These are phyloP conservation scores for Lepidurus arcticus DNA, from an alignment of 1,140 invertebrate species.

Conservation along the genomic window DNA sequence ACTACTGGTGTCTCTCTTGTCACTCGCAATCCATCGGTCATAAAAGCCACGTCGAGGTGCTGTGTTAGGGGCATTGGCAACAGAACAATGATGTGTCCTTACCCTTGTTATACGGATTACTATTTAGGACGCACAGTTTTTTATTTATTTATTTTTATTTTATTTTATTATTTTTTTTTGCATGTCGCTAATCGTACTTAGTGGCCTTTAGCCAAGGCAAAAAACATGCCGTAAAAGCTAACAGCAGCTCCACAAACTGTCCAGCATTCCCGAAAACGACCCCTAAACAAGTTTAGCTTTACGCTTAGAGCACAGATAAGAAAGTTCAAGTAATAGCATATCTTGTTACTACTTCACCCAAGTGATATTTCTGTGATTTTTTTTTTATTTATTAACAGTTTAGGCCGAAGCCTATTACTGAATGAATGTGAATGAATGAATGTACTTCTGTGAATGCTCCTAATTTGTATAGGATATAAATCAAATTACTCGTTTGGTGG, in stretches of 20 bases:
- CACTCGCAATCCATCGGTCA: neutral
- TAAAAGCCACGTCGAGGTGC: constrained; percentile 2
- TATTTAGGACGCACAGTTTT: neutral
- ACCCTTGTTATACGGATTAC: neutral
- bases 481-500: no score
- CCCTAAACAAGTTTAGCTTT: neutral
- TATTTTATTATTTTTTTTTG: neutral
- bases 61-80: neutral
- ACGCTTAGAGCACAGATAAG: no score
- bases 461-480: no score
- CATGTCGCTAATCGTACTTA: neutral
- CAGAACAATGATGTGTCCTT: neutral
- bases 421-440: no score
- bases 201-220: neutral
- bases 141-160: neutral
- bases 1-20: neutral
- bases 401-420: no score
- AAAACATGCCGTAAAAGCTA: neutral
- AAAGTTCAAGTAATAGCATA: no score
- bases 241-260: neutral
- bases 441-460: no score
- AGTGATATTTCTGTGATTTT: no score
- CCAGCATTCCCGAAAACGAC: neutral
- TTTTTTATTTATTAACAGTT: no score
- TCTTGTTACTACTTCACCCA: no score